These are phyloP conservation scores for Kuschelorhynchus macadamiae DNA, from an alignment of 2,888 invertebrate genomes.

Conservation along the genomic window DNA sequence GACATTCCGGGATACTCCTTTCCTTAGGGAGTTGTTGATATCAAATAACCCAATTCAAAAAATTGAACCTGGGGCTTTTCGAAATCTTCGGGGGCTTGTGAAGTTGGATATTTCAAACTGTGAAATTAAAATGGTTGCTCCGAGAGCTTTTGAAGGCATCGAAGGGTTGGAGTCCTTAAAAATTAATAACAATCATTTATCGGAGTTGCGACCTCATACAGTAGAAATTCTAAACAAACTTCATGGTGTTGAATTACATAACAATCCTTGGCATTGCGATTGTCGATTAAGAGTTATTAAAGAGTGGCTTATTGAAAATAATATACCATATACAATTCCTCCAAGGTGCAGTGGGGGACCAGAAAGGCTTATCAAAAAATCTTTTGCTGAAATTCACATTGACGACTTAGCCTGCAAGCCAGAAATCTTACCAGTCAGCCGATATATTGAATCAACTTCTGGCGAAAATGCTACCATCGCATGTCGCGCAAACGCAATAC, in stretches of 20 bases:
- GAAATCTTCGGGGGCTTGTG: constrained; percentile 81
- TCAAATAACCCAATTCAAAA: constrained; percentile 87
- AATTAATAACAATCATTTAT: constrained; percentile 84
- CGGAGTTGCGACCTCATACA: constrained; percentile 80
- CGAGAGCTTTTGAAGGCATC: constrained; percentile 83
- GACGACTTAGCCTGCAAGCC: constrained; percentile 92
- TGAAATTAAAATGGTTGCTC: constrained; percentile 83
- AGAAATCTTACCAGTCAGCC: constrained; percentile 81
- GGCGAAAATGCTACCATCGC: constrained; percentile 89
- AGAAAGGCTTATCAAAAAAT: constrained; percentile 77
- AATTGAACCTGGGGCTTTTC: constrained; percentile 83
- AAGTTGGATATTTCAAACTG: constrained; percentile 89
- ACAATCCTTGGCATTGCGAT: constrained; percentile 92
- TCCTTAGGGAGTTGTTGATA: constrained; percentile 84
- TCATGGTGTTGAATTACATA: constrained; percentile 86
- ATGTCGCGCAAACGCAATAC: constrained; percentile 86
- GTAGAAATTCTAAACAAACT: constrained; percentile 82
- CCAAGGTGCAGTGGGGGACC: constrained; percentile 84
- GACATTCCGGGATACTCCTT: constrained; percentile 85
- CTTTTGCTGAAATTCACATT: constrained; percentile 82
- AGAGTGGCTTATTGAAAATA: constrained; percentile 84
- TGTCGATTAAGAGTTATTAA: constrained; percentile 86
- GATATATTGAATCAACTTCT: constrained; percentile 83
- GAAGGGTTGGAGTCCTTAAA: constrained; percentile 84
- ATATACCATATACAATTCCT: constrained; percentile 83